These are phyloP conservation scores for Xenops minutus DNA, from an alignment of 2,797 vertebrate genomes.

Conservation along the genomic window DNA sequence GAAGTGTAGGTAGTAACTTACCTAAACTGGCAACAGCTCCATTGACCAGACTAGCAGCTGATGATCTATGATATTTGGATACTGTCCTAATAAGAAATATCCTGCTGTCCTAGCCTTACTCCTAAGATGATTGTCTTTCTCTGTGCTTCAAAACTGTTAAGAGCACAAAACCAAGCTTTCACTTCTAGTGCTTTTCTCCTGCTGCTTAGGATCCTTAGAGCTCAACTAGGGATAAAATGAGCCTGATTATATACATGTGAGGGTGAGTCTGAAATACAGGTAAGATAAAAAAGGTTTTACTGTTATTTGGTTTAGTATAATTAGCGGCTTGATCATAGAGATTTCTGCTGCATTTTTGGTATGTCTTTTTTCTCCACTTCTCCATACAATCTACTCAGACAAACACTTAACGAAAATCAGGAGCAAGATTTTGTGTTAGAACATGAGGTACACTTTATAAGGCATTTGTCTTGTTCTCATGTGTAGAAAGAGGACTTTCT, in stretches of 20 bases:
- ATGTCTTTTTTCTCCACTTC: rapidly evolving
- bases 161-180: not conserved
- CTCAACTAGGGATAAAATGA: not conserved
- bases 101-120: not conserved
- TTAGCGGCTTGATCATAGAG: not conserved
- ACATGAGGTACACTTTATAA: not conserved
- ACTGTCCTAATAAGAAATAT: not conserved
- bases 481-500: not conserved
- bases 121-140: not conserved
- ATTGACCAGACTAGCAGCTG: not conserved
- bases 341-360: not conserved
- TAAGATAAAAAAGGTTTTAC: not conserved
- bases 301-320: not conserved
- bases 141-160: not conserved
- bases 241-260: not conserved
- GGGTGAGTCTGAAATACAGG: not conserved
- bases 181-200: not conserved
- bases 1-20: not conserved
- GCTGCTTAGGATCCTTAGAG: not conserved
- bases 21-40: not conserved
- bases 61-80: not conserved
- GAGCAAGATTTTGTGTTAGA: not conserved
- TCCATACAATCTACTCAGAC: not conserved
- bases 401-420: not conserved
- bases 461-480: not conserved